Evolutionary conservation across 2,113 vertebrate genomes (phyloP).

Genomic region (Xenus cinereus): DNA sequence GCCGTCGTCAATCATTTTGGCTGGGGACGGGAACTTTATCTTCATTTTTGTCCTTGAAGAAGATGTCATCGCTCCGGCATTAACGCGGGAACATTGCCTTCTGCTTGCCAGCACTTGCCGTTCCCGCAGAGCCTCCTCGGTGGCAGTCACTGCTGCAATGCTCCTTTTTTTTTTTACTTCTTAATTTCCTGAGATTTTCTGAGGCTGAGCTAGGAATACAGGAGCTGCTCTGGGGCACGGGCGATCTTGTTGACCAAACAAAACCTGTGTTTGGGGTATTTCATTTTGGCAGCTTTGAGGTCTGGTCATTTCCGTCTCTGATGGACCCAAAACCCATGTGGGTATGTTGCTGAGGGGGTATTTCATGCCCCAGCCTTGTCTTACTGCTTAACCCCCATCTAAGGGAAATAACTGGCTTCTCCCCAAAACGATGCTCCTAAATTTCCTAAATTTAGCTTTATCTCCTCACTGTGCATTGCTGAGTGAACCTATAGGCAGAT

Average conservation of each 20-base stretch:
- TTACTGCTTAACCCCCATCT: background rate
- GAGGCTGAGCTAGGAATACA: background rate
- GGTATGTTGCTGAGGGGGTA: rapidly evolving
- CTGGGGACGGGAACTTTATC: background rate
- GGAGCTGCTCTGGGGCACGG: background rate
- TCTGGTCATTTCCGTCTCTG: background rate
- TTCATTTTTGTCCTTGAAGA: background rate
- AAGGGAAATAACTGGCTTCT: background rate
- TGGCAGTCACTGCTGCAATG: background rate
- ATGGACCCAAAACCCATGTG: rapidly evolving
- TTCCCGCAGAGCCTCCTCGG: background rate
- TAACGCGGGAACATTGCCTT: background rate
- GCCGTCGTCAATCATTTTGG: background rate
- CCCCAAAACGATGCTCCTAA: rapidly evolving
- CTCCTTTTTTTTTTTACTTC: background rate
- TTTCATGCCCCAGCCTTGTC: background rate
- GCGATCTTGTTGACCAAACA: rapidly evolving
- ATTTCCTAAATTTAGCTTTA: rapidly evolving
- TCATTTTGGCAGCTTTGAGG: background rate
- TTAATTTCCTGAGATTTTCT: background rate
- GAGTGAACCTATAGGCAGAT: rapidly evolving
- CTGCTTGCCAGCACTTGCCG: background rate
- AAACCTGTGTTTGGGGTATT: background rate
- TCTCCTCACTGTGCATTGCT: rapidly evolving
- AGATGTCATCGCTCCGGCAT: background rate